Conservation (phyloP, 2,888 invertebrate genomes). For the Desoria tigrina region DNA sequence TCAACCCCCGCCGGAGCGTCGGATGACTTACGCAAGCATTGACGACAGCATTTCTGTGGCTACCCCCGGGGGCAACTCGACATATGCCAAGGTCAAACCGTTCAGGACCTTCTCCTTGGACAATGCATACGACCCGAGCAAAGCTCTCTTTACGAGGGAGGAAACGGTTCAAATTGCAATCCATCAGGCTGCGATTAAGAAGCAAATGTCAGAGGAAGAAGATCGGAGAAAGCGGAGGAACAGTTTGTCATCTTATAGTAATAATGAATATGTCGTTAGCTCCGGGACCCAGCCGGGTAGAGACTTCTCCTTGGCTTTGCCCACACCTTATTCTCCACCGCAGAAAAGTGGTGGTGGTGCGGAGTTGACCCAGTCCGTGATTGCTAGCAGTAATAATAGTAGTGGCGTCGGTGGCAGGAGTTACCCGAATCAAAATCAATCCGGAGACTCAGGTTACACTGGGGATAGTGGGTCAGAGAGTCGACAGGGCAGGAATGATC, state of each 20-base stretch:
- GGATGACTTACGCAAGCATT: constrained; percentile 44
- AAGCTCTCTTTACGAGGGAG: constrained; percentile 56
- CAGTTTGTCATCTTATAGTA: constrained; percentile 35
- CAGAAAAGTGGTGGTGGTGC: constrained; percentile 10
- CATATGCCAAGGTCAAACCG: constrained; percentile 44
- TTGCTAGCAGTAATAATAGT: not conserved
- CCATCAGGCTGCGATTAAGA: constrained; percentile 58
- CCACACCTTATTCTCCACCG: constrained; percentile 45
- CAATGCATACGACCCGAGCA: constrained; percentile 56
- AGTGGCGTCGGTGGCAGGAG: not conserved
- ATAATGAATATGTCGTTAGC: constrained; percentile 6
- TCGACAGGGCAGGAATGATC: constrained; percentile 24
- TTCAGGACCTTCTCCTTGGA: constrained; percentile 52
- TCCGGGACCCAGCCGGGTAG: constrained; percentile 1
- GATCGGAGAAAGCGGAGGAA: constrained; percentile 52
- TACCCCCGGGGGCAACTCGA: not conserved
- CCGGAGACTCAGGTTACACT: constrained; percentile 39
- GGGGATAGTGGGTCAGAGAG: constrained; percentile 42
- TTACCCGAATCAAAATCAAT: constrained; percentile 14
- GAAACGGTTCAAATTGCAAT: constrained; percentile 58
- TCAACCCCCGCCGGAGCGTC: constrained; percentile 38
- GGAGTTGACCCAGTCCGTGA: not conserved
- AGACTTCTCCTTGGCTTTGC: constrained; percentile 42
- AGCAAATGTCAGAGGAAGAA: constrained; percentile 57
- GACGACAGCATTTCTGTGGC: constrained; percentile 31